Conservation (phyloP, 2,888 invertebrate genomes). For the Apoderus coryli region DNA sequence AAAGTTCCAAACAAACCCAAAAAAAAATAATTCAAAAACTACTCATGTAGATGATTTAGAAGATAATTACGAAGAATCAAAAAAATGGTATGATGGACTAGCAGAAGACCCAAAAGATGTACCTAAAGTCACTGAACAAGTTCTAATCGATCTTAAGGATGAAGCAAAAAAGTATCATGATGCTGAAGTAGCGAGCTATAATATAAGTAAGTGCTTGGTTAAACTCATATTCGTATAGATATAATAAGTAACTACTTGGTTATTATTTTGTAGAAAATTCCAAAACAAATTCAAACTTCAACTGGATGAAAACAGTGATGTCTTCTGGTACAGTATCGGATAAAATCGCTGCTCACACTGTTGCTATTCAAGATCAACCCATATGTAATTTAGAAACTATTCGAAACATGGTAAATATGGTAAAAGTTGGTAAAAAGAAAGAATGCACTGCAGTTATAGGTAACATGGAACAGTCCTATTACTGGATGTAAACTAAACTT, state of each 20-base stretch:
- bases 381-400: slow-evolving; percentile 61
- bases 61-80: slow-evolving; percentile 35
- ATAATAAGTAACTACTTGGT: no score
- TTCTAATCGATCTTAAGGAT: slow-evolving; percentile 42
- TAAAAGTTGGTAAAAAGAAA: slow-evolving; percentile 64
- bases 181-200: slow-evolving; percentile 47
- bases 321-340: slow-evolving; percentile 72
- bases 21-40: no score
- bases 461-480: no score
- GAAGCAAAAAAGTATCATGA: slow-evolving; percentile 53
- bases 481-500: no score
- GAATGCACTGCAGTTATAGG: slow-evolving; percentile 54
- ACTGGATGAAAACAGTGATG: slow-evolving; percentile 67
- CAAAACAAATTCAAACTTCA: slow-evolving; percentile 46
- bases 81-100: slow-evolving; percentile 51
- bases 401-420: slow-evolving; percentile 56
- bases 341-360: slow-evolving; percentile 70
- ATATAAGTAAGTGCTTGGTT: slow-evolving; percentile 37
- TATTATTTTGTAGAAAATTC: slow-evolving; percentile 33
- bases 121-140: slow-evolving; percentile 35
- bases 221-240: slow-evolving; percentile 1
- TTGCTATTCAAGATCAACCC: slow-evolving; percentile 71
- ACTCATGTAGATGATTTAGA: slow-evolving; percentile 22
- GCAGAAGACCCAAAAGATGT: slow-evolving; percentile 35
- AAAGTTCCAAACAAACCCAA: no score